Base-by-base conservation (phyloP, 2,797 vertebrate genomes). In the Rhinella marina region DNA sequence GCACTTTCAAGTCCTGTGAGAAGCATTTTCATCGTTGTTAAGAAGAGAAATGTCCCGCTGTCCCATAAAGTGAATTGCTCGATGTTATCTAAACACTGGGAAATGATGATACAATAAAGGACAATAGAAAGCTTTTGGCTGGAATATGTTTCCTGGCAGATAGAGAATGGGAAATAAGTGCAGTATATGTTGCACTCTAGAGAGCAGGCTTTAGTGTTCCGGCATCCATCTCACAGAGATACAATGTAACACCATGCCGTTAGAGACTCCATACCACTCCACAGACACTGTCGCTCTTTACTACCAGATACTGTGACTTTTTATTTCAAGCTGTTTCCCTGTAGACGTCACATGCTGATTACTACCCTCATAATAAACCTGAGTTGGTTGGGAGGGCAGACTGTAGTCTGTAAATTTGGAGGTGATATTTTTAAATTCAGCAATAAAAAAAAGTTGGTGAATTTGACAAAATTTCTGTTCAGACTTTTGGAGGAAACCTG, bases 81-180 rank as follows among this genome's bases (percentile, higher is more conserved):
- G 70, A 81, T 86, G 88, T 86, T 88, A 88, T 88, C 88, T 88
- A 88, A 88, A 88, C 78, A 68, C 78, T 77, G 79, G 48, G 76
- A 82, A 81, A 85, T 77, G 83, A 88, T 88, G 88, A 86, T 88
- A 82, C 80, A 88, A 88, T 88, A 88, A 88, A 88, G 32, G 72
- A 64, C 50, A 81, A 82, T 82, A 82, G 78, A 88, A 86, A 66
- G 83, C 78, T 82, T 88, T 82, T 85, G 87, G 82, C 87, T 41
- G 81, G 87, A 88, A 85, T 85, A 59, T 88, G 82, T 85, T 80
- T 54, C 62, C 68, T 76, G 84, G 57, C 84, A 66, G 83, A 86
- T 81, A 88, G 41, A 86, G 78, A 77, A 66, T 62, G 61, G 72
- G 50, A 81, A 80, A 85, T 88, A 85, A 84, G 62, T 81, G 68